Base-by-base conservation (phyloP, 1,140 invertebrate species). In the Campoletis sonorensis region DNA sequence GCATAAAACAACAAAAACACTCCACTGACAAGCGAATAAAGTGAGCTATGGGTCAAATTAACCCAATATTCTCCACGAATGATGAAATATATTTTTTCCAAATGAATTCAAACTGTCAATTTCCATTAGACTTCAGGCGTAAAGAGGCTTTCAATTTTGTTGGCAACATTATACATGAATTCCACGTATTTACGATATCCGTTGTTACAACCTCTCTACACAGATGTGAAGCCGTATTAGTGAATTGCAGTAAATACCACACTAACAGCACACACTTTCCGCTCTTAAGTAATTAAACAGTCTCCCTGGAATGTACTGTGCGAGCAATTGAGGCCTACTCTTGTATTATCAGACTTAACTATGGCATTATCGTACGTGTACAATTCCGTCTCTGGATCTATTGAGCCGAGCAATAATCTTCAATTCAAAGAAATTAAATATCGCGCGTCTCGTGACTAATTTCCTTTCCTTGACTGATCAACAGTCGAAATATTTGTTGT, bases 391-490 rank as follows among this genome's bases (percentile, higher is more conserved):
- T 40, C 40, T 23, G 21, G 16, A 33, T 33, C 37, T 49, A 72
- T 72, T 49, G 70, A 72, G 37, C 7, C 30, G 37, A 72, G 70
- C 40, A 72, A 72, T 72, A 72, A 49, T 72, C 70, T 23, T 72
- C 70, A 72, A 72, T 72, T 72, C 37, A 11, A 49, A 23, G 61
- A 16, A 2, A 72, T 72, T 49, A 49, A 72, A 64, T 64, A 64
- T n/a, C 37, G 4, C 11, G 27, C n/a, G 61, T 54, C 7, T 18
- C 18, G 18, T 54, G 1, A 8, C 51, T n/a, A 54, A 18, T 54
- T 54, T 18, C n/a, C 7, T 54, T 54, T 23, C 27, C 13, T 64
- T 64, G 4, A 23, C 10, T 64, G 21, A 23, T 64, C 8, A 64
- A 7, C 23, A 4, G 58, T 26, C 61, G 23, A 64, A 64, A 26